Evolutionary conservation across 2,113 vertebrate species (phyloP).

Genomic region (Melospiza melodia): DNA sequence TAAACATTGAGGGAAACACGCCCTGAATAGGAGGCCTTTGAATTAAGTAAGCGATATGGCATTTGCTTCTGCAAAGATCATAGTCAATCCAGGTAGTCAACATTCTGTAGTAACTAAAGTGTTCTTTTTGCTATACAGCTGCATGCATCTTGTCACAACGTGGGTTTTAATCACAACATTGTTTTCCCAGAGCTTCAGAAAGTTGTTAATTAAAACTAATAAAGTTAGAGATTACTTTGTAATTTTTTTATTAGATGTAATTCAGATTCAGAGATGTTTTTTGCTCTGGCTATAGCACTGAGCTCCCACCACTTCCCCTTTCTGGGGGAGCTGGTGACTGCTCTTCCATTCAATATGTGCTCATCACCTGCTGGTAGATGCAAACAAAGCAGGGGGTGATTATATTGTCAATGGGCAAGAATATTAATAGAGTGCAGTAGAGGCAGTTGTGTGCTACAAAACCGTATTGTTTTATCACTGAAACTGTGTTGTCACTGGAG

Average conservation of each 20-base stretch:
- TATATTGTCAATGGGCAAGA: not conserved
- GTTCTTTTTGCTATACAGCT: not conserved
- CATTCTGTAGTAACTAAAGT: not conserved
- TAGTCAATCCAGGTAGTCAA: not conserved
- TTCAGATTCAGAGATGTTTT: not conserved
- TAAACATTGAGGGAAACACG: not conserved
- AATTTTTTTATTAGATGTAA: not conserved
- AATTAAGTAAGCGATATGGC: not conserved
- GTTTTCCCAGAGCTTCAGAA: not conserved
- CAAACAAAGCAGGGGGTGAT: not conserved
- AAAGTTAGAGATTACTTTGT: not conserved
- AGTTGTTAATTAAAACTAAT: not conserved
- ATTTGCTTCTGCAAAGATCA: not conserved
- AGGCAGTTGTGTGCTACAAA: not conserved
- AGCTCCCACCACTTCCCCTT: not conserved
- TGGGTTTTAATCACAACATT: not conserved
- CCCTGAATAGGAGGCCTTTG: not conserved
- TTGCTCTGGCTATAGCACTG: not conserved
- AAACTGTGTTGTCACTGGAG: not conserved
- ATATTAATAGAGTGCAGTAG: not conserved
- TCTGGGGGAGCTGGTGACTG: not conserved
- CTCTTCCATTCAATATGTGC: rapidly evolving
- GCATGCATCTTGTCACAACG: not conserved
- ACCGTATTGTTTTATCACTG: not conserved
- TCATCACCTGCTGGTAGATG: not conserved